Base-by-base conservation (phyloP, 2,888 invertebrate genomes). In the Hermaeophaga mercurialis region DNA sequence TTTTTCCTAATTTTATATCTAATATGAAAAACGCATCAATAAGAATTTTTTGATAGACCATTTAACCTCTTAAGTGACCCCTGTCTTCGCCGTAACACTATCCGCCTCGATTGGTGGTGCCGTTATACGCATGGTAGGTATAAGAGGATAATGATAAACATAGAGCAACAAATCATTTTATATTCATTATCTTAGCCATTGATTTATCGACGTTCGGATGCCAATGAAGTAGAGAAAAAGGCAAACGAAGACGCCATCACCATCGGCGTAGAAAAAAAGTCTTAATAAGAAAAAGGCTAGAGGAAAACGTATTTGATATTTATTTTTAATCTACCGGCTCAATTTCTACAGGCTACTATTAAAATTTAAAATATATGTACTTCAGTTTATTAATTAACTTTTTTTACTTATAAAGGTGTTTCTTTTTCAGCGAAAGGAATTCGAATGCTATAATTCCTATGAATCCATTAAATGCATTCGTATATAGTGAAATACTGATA, bases 121-220 rank as follows among this genome's bases (percentile, higher is more conserved):
- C 38, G 50, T 50, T 50, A 43, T 31, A 41, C 31, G 11, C 50
- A 44, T 52, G 43, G 52, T 31, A 43, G 52, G 43, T 43, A 41
- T 24, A 54, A 39, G 22, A 46, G 41, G 33, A 38, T 46, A 43
- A 47, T 58, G 41, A 58, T 55, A 48, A 57, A 57, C 47, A 44
- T 36, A 22, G 47, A 18, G 48, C 55, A 28, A 59, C 56, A 59
- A 59, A 59, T 59, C 59, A 59, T 59, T 52, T 44, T 22, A 46
- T 49, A 54, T 56, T 57, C 56, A 60, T 60, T 60, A 60, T 46
- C 38, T 39, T 9, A 8, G 18, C 38, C 41, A 39, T 48, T 56
- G 59, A 59, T 59, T 59, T 59, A 59, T 59, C 18, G 45, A 49
- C 41, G 43, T 52, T 52, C 24, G 22, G 43, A 43, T 52, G 52